These are phyloP conservation scores for Leguminivora glycinivorella DNA, from an alignment of 1,140 invertebrate species.

Conservation along the genomic window DNA sequence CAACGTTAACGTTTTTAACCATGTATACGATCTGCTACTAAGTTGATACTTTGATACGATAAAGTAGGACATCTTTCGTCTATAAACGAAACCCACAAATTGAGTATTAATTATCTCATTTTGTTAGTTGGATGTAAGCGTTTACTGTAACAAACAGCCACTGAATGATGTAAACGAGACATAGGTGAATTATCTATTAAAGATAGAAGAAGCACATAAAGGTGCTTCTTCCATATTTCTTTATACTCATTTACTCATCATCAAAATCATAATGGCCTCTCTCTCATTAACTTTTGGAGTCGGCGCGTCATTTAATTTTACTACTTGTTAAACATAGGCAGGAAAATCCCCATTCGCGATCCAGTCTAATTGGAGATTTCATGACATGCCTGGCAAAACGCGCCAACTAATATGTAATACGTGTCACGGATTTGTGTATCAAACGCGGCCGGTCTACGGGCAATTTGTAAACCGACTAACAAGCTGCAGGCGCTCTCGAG, in stretches of 20 bases:
- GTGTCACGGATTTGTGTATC: not conserved
- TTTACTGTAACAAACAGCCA: too few relatives aligned
- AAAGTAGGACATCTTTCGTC: too few relatives aligned
- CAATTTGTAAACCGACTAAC: constrained; percentile 22
- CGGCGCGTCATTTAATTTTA: too few relatives aligned
- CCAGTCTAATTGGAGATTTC: too few relatives aligned
- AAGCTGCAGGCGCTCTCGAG: constrained; percentile 1
- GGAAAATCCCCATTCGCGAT: not conserved
- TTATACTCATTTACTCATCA: not conserved
- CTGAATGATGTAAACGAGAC: too few relatives aligned
- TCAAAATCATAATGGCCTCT: not conserved
- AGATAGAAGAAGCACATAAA: not conserved
- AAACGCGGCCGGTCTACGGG: not conserved
- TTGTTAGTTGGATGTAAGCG: too few relatives aligned
- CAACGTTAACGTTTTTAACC: not conserved
- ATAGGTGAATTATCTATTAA: not conserved
- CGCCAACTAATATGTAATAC: not conserved
- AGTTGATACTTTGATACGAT: too few relatives aligned
- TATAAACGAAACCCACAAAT: too few relatives aligned
- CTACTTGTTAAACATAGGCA: too few relatives aligned
- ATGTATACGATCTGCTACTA: not conserved
- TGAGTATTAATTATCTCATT: too few relatives aligned
- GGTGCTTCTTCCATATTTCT: not conserved
- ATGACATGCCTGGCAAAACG: too few relatives aligned
- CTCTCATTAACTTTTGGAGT: too few relatives aligned